Evolutionary conservation across 2,797 vertebrate species (phyloP), one percentile per base, ranked within the genome.

Genomic region (Rhinatrema bivittatum): DNA sequence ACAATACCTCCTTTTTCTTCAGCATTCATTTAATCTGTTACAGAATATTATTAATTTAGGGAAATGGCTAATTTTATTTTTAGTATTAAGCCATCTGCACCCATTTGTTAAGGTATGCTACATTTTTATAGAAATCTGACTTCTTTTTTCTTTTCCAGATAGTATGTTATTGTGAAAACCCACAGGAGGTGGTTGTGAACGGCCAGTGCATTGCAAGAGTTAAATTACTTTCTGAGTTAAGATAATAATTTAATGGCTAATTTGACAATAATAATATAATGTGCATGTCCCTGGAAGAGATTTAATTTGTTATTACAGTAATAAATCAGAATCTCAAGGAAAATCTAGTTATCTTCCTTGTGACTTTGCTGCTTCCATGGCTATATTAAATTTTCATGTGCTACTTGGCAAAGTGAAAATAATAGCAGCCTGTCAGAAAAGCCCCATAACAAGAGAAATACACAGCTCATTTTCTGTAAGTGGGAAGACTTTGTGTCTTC

Each of bases 201-300:
- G 21, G 6, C 35, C 29, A 46, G 31, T 33, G 52, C 35, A 42
- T 56, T n/a, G 39, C 53, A 50, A 29, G 19, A 44, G 36, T 49
- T 52, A 51, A 36, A 53, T 58, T 54, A 46, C 36, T 50, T 29
- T 41, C 37, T 56, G 26, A 36, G 36, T 55, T 56, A 55, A 62
- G 48, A 56, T 43, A 51, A 50, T 47, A 58, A 60, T 65, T 50
- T 61, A 60, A 37, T 48, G 60, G 42, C 32, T 46, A 44, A 59
- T 57, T 50, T 61, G 40, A 53, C 42, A 55, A 34, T 57, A 46
- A 38, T 23, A 23, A 14, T 10, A 17, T 39, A 58, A 55, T 48
- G 32, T 32, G 24, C 39, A 40, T 41, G 52, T 60, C 25, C 15
- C 41, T 62, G 55, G 50, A 14, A 39, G 36, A 50, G 36, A 56